phyloP scores from a whole-genome alignment of 2,888 invertebrate species.

The Zele albiditarsus region DNA sequence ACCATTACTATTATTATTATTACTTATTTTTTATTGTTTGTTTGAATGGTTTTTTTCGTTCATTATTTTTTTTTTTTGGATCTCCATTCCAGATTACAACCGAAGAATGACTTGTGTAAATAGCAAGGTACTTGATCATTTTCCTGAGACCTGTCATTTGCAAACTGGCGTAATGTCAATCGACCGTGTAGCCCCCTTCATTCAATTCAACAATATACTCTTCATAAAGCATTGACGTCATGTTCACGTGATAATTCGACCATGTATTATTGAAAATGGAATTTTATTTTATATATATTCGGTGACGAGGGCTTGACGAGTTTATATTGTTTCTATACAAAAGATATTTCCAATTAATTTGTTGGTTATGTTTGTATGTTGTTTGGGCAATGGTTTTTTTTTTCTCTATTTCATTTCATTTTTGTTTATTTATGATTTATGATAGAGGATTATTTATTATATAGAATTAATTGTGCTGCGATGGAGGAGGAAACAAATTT shows the following conservation, averaged over 20 bases:
- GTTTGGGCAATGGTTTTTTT: too few relatives aligned
- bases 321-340: too few relatives aligned
- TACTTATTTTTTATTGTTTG: background rate
- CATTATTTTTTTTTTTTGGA: background rate
- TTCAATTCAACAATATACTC: slow-evolving; percentile 44
- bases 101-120: slow-evolving; percentile 46
- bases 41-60: slow-evolving; percentile 3
- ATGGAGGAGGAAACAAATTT: too few relatives aligned
- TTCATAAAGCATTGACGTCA: slow-evolving; percentile 22
- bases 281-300: background rate
- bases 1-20: too few relatives aligned
- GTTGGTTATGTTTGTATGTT: too few relatives aligned
- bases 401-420: too few relatives aligned
- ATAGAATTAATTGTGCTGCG: too few relatives aligned
- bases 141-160: slow-evolving; percentile 64
- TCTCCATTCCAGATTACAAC: slow-evolving; percentile 39
- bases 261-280: slow-evolving; percentile 3
- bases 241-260: slow-evolving; percentile 20
- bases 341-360: too few relatives aligned
- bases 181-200: slow-evolving; percentile 44
- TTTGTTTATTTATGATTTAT: too few relatives aligned
- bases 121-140: slow-evolving; percentile 47
- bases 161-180: slow-evolving; percentile 57
- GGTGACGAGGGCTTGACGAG: too few relatives aligned
- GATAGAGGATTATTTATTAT: too few relatives aligned